phyloP scores from a whole-genome alignment of 2,797 vertebrate species.

The Fratercula arctica region DNA sequence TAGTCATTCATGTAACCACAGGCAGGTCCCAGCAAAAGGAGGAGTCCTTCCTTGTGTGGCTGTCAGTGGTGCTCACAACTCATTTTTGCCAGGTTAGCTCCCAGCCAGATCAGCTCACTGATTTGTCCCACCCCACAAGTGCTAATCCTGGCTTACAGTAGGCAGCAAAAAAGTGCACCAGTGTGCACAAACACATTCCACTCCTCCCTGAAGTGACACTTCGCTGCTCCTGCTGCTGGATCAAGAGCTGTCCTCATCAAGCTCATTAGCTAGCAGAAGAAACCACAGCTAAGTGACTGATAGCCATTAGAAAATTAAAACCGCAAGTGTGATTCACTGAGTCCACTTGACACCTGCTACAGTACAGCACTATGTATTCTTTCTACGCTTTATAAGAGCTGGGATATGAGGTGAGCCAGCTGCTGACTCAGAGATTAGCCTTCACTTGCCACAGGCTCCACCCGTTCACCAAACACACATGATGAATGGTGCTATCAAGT shows the following conservation, averaged over 20 bases:
- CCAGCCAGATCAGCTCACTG: not conserved
- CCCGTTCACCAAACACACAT: not conserved
- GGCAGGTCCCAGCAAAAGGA: not conserved
- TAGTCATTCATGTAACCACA: not conserved
- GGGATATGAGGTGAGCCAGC: not conserved
- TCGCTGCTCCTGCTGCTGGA: not conserved
- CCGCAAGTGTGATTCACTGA: not conserved
- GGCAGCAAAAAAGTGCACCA: not conserved
- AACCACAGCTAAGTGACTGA: not conserved
- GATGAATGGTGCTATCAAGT: not conserved
- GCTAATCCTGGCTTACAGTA: not conserved
- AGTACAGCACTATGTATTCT: not conserved
- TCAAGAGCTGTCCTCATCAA: not conserved
- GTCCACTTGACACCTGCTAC: not conserved
- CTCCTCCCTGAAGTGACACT: not conserved
- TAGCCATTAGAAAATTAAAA: not conserved
- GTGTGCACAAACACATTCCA: fast-evolving
- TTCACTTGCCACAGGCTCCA: not conserved
- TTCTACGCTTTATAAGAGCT: not conserved
- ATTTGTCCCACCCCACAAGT: not conserved
- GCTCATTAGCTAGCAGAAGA: not conserved
- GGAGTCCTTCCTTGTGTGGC: not conserved
- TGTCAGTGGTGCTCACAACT: not conserved
- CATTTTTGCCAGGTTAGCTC: not conserved
- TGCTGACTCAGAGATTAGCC: not conserved